Evolutionary conservation across 2,797 vertebrate species (phyloP).

Genomic region (Menidia menidia): DNA sequence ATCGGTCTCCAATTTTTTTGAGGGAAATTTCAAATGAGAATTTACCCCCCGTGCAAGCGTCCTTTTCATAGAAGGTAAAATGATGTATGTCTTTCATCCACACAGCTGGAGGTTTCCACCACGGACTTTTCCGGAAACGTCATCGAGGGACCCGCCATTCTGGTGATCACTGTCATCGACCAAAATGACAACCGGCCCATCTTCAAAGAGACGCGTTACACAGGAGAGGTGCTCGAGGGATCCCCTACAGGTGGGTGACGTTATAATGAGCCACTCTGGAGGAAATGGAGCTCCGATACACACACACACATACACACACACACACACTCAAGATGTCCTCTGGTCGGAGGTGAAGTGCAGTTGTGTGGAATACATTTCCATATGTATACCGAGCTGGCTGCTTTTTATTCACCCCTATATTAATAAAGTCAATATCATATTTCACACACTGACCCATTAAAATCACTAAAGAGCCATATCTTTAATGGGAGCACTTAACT

Average conservation of each 20-base stretch:
- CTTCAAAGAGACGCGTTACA: slow-evolving; percentile 91
- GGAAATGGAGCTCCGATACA: slow-evolving; percentile 4
- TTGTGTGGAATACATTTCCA: background rate
- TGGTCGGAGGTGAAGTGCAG: background rate
- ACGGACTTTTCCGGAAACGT: slow-evolving; percentile 83
- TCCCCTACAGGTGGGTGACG: slow-evolving; percentile 90
- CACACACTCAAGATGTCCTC: background rate
- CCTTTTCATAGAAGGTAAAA: slow-evolving; percentile 18
- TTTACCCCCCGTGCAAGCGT: background rate
- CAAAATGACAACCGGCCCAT: slow-evolving; percentile 97
- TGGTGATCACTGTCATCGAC: slow-evolving; percentile 91
- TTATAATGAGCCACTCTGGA: slow-evolving; percentile 24
- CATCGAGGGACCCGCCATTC: slow-evolving; percentile 86
- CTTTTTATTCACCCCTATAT: background rate
- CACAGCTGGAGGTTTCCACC: slow-evolving; percentile 76
- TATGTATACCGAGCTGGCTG: background rate
- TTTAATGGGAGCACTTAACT: too few relatives aligned
- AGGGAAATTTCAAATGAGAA: background rate
- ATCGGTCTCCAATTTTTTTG: too few relatives aligned
- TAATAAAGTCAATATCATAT: background rate
- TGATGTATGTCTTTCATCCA: slow-evolving; percentile 12
- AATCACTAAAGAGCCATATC: too few relatives aligned
- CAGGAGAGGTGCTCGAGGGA: slow-evolving; percentile 94
- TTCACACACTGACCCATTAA: too few relatives aligned
- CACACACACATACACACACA: background rate